Conservation (phyloP, 2,888 invertebrate genomes). For the Nomada hirtipes region DNA sequence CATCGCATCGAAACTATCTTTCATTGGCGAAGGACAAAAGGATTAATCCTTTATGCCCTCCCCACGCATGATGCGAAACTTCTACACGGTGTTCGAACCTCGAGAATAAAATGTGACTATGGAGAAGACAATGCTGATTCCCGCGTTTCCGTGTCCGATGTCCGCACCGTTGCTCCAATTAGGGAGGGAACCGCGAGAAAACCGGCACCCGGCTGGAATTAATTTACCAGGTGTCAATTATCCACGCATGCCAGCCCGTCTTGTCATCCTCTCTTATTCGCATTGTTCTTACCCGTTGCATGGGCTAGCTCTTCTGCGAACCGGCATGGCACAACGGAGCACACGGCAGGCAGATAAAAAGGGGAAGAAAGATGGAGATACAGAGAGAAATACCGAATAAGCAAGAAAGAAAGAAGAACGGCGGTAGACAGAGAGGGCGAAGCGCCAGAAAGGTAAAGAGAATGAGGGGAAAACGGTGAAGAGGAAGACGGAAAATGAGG, state of each 20-base stretch:
- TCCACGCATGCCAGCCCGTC: slow-evolving; percentile 58
- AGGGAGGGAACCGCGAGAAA: slow-evolving; percentile 31
- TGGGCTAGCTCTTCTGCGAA: slow-evolving; percentile 64
- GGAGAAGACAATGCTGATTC: slow-evolving; percentile 13
- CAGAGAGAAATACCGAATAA: slow-evolving; percentile 58
- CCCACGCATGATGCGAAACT: slow-evolving; percentile 14
- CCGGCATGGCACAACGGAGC: slow-evolving; percentile 62
- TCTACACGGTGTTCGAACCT: slow-evolving; percentile 13
- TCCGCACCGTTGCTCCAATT: neutral
- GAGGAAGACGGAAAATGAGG: slow-evolving; percentile 47
- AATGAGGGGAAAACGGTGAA: slow-evolving; percentile 27
- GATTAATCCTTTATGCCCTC: neutral
- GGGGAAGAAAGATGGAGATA: slow-evolving; percentile 42
- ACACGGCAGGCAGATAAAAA: slow-evolving; percentile 46
- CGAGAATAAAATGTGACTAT: neutral
- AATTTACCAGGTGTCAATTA: slow-evolving; percentile 68
- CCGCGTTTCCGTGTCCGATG: neutral
- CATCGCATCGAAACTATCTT: neutral
- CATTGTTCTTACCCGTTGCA: slow-evolving; percentile 70
- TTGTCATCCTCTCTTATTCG: slow-evolving; percentile 65
- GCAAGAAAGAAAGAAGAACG: slow-evolving; percentile 40
- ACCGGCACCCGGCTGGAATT: slow-evolving; percentile 49
- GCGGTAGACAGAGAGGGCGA: slow-evolving; percentile 19
- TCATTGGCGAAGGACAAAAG: neutral
- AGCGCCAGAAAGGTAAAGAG: slow-evolving; percentile 40